These are phyloP conservation scores for Nasonia vitripennis DNA, from an alignment of 1,140 invertebrate species.

Conservation along the genomic window DNA sequence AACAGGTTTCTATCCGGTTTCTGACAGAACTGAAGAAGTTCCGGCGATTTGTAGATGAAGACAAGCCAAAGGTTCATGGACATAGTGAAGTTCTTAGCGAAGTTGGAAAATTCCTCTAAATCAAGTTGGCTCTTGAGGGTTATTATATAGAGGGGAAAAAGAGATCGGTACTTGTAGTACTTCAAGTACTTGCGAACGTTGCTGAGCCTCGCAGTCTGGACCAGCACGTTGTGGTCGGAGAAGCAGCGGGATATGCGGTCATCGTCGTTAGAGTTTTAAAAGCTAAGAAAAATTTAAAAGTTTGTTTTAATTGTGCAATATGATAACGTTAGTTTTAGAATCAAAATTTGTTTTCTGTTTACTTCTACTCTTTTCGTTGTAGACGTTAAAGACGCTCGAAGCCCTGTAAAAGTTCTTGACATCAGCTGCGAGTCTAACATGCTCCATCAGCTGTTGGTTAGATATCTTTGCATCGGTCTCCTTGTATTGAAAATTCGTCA, in stretches of 20 bases:
- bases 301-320: neutral
- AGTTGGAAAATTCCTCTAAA: conserved; percentile 35
- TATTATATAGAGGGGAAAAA: conserved; percentile 10
- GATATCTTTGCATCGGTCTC: neutral
- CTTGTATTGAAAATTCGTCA: neutral
- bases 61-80: conserved; percentile 31
- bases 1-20: conserved; percentile 25
- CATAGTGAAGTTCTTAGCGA: conserved; percentile 30
- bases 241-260: neutral
- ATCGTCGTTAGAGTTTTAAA: neutral
- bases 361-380: conserved; percentile 33
- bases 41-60: neutral
- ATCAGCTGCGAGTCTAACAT: conserved; percentile 5
- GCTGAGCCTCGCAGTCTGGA: conserved; percentile 11
- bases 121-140: neutral
- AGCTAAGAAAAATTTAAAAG: conserved; percentile 6
- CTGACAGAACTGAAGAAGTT: conserved; percentile 34
- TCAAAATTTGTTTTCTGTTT: neutral
- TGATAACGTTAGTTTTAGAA: neutral
- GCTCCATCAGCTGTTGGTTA: neutral
- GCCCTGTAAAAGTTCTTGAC: conserved; percentile 25
- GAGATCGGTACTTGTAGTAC: neutral
- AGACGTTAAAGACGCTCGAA: conserved; percentile 25
- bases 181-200: neutral
- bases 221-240: conserved; percentile 12